Evolutionary conservation across 1,140 invertebrate genomes (phyloP).

Genomic region (Danaus melanippus): DNA sequence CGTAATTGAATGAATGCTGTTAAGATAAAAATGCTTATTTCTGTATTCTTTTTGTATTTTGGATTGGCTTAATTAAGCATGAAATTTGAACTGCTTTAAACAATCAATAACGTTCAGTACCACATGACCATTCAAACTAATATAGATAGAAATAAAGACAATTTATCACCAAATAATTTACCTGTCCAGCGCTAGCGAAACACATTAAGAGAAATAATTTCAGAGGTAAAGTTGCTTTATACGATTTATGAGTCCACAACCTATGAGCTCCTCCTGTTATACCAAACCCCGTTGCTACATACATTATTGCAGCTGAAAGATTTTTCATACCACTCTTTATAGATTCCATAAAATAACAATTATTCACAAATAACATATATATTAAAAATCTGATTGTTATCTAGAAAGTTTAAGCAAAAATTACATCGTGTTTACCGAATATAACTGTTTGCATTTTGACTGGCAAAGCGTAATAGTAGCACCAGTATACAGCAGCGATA

Average conservation of each 20-base stretch:
- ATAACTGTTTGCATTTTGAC: conserved; percentile 57
- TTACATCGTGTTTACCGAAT: conserved; percentile 41
- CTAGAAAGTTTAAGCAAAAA: background rate
- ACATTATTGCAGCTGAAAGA: conserved; percentile 62
- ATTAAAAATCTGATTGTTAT: no score
- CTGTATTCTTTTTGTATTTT: no score
- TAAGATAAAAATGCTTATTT: no score
- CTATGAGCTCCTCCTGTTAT: conserved; percentile 92
- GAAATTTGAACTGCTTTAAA: no score
- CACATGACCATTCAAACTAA: no score
- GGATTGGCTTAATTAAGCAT: no score
- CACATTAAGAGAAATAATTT: conserved; percentile 81
- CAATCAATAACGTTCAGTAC: no score
- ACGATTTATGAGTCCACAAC: conserved; percentile 89
- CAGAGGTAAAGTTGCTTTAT: conserved; percentile 87
- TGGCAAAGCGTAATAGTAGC: conserved; percentile 51
- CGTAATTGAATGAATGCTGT: no score
- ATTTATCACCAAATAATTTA: conserved; percentile 39
- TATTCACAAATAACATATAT: no score
- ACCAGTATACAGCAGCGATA: conserved; percentile 48
- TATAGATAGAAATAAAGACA: no score
- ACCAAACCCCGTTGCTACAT: conserved; percentile 77
- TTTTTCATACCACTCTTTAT: conserved; percentile 9
- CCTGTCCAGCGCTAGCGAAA: conserved; percentile 86
- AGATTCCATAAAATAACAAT: conserved; percentile 9